Conservation (phyloP, 2,113 vertebrate genomes). For the Nannospalax galili region DNA sequence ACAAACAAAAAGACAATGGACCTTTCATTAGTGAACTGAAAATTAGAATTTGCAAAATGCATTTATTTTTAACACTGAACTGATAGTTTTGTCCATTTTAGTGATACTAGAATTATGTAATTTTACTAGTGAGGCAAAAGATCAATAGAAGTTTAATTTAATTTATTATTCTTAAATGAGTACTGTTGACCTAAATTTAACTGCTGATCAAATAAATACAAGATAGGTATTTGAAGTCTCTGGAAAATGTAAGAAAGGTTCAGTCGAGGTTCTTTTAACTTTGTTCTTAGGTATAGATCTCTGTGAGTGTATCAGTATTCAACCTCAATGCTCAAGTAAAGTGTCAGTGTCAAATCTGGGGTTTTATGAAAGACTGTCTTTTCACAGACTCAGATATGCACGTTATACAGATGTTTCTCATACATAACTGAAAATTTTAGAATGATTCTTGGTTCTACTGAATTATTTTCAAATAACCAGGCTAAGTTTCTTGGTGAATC, state of each 20-base stretch:
- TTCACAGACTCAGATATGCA: not conserved
- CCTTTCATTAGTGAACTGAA: not conserved
- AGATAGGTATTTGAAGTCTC: not conserved
- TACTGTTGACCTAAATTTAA: not conserved
- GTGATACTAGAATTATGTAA: not conserved
- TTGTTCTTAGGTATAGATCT: not conserved
- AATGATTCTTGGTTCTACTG: not conserved
- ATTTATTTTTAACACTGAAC: not conserved
- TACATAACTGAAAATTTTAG: not conserved
- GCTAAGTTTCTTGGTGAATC: not conserved
- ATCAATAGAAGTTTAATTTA: not conserved
- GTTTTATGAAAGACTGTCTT: not conserved
- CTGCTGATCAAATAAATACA: not conserved
- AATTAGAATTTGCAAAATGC: not conserved
- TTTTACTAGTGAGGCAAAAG: not conserved
- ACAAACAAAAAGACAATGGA: not conserved
- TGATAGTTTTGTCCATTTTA: not conserved
- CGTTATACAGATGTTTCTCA: not conserved
- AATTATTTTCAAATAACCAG: not conserved
- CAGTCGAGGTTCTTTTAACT: not conserved
- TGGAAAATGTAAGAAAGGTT: not conserved
- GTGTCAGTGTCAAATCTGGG: not conserved
- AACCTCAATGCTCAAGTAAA: not conserved
- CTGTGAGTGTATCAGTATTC: not conserved
- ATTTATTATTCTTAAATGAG: slow-evolving; percentile 27